A percentile compares a stretch with the other conserved stretches of the same genome.
Conservation (phyloP, 2,113 vertebrate species). For the Numenius arquata region DNA sequence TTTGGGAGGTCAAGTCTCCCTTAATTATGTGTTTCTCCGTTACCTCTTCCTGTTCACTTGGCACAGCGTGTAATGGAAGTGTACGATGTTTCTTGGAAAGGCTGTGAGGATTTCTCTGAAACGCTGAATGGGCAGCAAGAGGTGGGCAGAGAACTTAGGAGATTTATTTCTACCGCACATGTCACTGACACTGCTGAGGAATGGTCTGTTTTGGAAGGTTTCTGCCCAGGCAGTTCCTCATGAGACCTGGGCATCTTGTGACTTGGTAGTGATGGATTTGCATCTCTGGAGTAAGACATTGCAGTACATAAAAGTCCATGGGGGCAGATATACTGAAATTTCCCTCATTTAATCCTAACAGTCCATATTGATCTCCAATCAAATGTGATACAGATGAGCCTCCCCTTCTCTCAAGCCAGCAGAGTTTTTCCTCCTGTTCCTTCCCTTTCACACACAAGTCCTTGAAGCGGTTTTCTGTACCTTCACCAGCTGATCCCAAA, state of each 20-base stretch:
- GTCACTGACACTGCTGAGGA: background rate
- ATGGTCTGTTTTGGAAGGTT: background rate
- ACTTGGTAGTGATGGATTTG: background rate
- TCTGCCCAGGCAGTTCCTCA: background rate
- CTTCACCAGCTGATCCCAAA: background rate
- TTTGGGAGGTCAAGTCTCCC: conserved; percentile 7
- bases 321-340: background rate
- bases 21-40: conserved; percentile 15
- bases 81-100: background rate
- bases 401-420: background rate
- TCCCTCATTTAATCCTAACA: background rate
- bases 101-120: conserved; percentile 37
- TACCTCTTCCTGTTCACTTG: conserved; percentile 36
- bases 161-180: background rate
- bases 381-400: background rate
- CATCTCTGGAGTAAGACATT: background rate
- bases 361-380: background rate
- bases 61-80: background rate
- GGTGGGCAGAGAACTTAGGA: background rate
- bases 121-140: background rate
- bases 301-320: background rate
- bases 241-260: background rate
- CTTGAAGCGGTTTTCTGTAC: background rate
- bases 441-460: background rate
- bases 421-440: background rate